Percentiles rank a stretch among this genome's conserved stretches.
These are phyloP conservation scores for Strix aluco DNA, from an alignment of 2,113 vertebrate genomes.

Conservation along the genomic window DNA sequence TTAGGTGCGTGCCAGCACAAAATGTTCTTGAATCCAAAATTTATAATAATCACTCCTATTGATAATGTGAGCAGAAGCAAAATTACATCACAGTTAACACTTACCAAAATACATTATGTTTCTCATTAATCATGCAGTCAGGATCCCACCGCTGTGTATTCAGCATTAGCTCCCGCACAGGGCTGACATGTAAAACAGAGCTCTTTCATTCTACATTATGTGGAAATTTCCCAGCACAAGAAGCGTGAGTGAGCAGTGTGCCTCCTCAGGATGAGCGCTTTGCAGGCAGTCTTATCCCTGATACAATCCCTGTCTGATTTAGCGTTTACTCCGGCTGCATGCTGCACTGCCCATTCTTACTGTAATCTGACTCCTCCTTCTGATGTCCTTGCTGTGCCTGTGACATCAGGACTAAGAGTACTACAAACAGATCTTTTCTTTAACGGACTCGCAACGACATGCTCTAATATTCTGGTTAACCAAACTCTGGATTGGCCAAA, in stretches of 20 bases:
- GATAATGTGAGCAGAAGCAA: constrained; percentile 42
- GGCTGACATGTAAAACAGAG: constrained; percentile 69
- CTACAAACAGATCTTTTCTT: constrained; percentile 72
- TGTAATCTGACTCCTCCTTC: constrained; percentile 89
- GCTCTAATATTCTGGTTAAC: constrained; percentile 15
- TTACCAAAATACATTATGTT: constrained; percentile 99
- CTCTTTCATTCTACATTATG: constrained; percentile 80
- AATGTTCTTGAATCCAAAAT: constrained; percentile 12
- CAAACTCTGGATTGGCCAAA: background rate
- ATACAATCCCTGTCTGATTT: constrained; percentile 72
- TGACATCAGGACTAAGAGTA: constrained; percentile 82
- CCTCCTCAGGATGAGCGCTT: constrained; percentile 68
- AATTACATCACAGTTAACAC: constrained; percentile 66
- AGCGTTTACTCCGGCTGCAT: constrained; percentile 75
- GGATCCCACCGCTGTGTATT: constrained; percentile 80
- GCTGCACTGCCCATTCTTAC: constrained; percentile 81
- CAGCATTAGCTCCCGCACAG: constrained; percentile 77
- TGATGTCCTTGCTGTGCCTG: constrained; percentile 81
- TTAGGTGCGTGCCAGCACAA: constrained; percentile 15
- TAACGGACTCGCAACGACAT: background rate
- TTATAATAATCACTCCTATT: constrained; percentile 40
- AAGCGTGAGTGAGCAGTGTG: constrained; percentile 57
- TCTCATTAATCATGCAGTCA: constrained; percentile 87
- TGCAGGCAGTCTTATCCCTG: constrained; percentile 67
- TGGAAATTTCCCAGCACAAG: constrained; percentile 72